Base-by-base conservation (phyloP, 2,888 invertebrate species). In the Willowsia nigromaculata region DNA sequence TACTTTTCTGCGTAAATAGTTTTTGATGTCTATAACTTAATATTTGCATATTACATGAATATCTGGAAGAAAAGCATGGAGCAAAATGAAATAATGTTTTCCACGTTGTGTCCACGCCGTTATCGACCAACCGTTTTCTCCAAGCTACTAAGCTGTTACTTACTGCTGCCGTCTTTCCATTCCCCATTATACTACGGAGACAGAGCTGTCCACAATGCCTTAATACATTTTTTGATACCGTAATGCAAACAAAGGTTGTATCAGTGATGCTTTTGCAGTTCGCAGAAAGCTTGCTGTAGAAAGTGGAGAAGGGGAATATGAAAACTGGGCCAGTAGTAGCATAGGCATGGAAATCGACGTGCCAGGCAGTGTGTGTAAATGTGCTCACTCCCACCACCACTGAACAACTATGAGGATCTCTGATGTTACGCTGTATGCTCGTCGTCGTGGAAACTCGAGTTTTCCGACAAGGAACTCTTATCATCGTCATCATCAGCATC, bases 391-490 rank as follows among this genome's bases (percentile, higher is more conserved):
- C 30, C 62, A 11, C 76, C 25, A 30, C 30, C 33, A 18, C 33
- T 68, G 27, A 4, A 37, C 47, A 68, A 37, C 33, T 37, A 37
- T 37, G 25, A 2, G 37, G 27, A 18, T 30, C 3, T 50, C 47
- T 74, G n/a, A 76, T 13, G 15, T 7, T 59, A 37, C 13, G 37
- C 9, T 47, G 50, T 76, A 18, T 4, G 13, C 22, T 50, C 1
- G 33, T 80, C 30, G 53, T 78, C 80, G 80, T 80, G 27, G 80
- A 80, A 80, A 80, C 59, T 80, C 80, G 80, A 80, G 7, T 80
- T 80, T 59, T 33, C 80, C 80, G 80, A 80, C 56, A 25, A 76
- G 27, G n/a, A 33, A 43, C 40, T 30, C 50, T 76, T 76, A 40
- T 47, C 43, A 27, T 74, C 50, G 37, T 80, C 80, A 25, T 80